Base-by-base conservation (phyloP, 2,888 invertebrate genomes). In the Agrotis segetum region DNA sequence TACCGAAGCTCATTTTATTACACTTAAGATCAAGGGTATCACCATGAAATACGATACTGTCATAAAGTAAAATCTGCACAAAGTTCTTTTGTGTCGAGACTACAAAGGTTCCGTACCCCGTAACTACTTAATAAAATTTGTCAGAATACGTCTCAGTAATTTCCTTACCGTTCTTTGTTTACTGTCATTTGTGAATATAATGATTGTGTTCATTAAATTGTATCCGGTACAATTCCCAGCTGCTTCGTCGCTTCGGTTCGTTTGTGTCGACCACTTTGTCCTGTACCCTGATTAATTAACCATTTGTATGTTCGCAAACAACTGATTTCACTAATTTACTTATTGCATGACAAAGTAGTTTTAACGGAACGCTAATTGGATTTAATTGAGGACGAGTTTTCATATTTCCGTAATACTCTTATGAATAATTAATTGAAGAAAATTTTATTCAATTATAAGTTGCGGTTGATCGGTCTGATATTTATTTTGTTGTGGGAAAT, bases 251-350 rank as follows among this genome's bases (percentile, higher is more conserved):
- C 59, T 60, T 40, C 2, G 40, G 9, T 40, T 70, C 62, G 56
- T 73, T 70, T 71, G 67, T 50, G 47, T 59, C 62, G 46, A 75
- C 76, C 59, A 75, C 73, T 78, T 77, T 76, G 67, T 65, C 64
- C 74, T 67, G 58, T 74, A 82, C 80, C 78, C 73, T 72, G 73
- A 82, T 86, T 87, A 84, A 87, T 85, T 77, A 81, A 58, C 72
- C 72, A 79, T 85, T 83, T 83, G 79, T 81, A 79, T 77, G 77
- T 76, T 64, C 64, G 67, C 55, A 60, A 80, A 79, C 73, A 71
- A 69, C 71, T 72, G 75, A 71, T 77, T 77, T 67, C 64, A 67
- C 68, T 81, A 79, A 81, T 81, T 81, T 75, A 79, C 80, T 81
- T 72, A 79, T 83, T 72, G 75, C 69, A 79, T 77, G 77, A 74